Evolutionary conservation across 2,888 invertebrate genomes (phyloP), one percentile per base, ranked within the genome.

Genomic region (Uropetala carovei): DNA sequence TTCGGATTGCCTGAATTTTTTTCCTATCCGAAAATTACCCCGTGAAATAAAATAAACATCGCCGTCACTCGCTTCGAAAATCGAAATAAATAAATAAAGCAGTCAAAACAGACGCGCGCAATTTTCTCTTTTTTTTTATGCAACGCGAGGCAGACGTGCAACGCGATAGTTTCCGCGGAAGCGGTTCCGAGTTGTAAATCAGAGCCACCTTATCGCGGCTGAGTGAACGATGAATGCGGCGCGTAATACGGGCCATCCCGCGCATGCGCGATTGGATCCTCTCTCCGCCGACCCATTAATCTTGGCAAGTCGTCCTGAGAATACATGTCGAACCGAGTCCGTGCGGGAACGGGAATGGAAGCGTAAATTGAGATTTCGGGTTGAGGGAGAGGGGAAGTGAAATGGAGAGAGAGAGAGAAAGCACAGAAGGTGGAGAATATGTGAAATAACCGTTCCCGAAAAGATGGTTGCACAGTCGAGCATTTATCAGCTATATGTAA

Each of bases 331-430:
- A 89, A 68, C 43, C 89, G 89, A 10, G 43, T 43, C 43, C 43
- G 57, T 10, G 60, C 18, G 60, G 86, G 27, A 58, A n/a, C n/a
- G 16, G 30, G 27, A 13, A n/a, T 75, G n/a, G 64, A 59, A 30
- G 68, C 89, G 89, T 68, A 89, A 89, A 89, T 89, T 89, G 89
- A 89, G 89, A 89, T 89, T 89, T 89, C 89, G 43, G 11, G 18
- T 30, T 56, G 57, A 56, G 57, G 30, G 0, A n/a, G 30, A 13
- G 43, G 1, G 43, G 43, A 43, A 43, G 43, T 43, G 43, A 5
- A 43, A 43, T 43, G 59, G 43, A 13, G n/a, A 89, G 57, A 22
- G 58, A 22, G 14, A 18, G 57, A 14, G 85, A 59, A 85, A 58
- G 43, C 16, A n/a, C n/a, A 58, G n/a, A 30, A 30, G 27, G 43